These are phyloP conservation scores for Bombus soroeensis DNA, from an alignment of 1,140 invertebrate species.

Conservation along the genomic window DNA sequence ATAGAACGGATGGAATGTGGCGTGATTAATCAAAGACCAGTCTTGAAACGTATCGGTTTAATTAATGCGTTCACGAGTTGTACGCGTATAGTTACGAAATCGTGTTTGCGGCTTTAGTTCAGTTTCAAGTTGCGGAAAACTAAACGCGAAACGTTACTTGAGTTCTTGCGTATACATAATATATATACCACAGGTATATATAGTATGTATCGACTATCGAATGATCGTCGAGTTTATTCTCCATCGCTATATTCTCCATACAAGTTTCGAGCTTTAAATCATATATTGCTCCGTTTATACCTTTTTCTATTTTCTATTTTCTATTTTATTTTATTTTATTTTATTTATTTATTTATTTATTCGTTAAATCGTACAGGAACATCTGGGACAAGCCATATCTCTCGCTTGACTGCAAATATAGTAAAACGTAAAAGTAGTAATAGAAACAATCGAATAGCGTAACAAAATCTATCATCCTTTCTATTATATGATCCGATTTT, in stretches of 20 bases:
- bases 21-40: conserved; percentile 52
- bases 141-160: neutral
- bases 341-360: neutral
- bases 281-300: no score
- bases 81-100: neutral
- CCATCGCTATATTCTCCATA: neutral
- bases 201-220: neutral
- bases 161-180: neutral
- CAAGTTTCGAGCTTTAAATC: neutral
- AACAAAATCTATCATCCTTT: neutral
- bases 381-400: neutral
- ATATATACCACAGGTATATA: neutral
- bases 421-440: no score
- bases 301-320: no score
- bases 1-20: conserved; percentile 42
- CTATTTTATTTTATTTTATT: no score
- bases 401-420: neutral
- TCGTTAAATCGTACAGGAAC: neutral
- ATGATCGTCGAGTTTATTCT: neutral
- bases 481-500: neutral
- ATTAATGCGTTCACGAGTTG: conserved; percentile 38
- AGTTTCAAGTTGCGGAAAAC: conserved; percentile 2
- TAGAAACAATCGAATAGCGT: neutral
- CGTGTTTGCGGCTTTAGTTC: neutral
- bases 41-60: conserved; percentile 44